These are phyloP conservation scores for Erythrocercus mccallii DNA, from an alignment of 2,113 vertebrate species.

Conservation along the genomic window DNA sequence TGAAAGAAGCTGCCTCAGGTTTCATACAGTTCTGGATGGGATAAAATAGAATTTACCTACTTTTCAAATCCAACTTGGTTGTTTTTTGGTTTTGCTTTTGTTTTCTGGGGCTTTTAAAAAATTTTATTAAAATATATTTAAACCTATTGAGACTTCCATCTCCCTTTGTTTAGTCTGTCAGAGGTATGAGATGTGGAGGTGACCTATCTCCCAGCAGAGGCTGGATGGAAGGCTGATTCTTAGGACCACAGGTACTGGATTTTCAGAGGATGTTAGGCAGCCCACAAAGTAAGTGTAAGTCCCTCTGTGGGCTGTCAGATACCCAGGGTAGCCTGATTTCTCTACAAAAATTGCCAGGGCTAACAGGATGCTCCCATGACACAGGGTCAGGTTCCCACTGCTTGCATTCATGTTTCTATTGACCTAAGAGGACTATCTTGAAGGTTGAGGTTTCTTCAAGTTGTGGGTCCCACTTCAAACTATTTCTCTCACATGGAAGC, in stretches of 20 bases:
- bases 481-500: background rate
- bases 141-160: background rate
- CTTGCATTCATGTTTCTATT: background rate
- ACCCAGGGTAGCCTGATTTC: background rate
- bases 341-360: background rate
- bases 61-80: background rate
- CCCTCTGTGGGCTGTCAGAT: background rate
- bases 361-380: slow-evolving; percentile 40
- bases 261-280: background rate
- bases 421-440: background rate
- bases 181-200: background rate
- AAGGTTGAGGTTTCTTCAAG: background rate
- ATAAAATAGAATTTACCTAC: background rate
- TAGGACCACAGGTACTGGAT: background rate
- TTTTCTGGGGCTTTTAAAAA: background rate
- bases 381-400: slow-evolving; percentile 11
- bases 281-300: background rate
- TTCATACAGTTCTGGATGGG: background rate
- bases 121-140: background rate
- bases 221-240: background rate
- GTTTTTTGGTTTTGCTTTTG: background rate
- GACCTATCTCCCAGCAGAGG: background rate
- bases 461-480: background rate
- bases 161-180: background rate
- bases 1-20: background rate